phyloP scores from a whole-genome alignment of 2,113 vertebrate genomes.

The Condylura cristata region DNA sequence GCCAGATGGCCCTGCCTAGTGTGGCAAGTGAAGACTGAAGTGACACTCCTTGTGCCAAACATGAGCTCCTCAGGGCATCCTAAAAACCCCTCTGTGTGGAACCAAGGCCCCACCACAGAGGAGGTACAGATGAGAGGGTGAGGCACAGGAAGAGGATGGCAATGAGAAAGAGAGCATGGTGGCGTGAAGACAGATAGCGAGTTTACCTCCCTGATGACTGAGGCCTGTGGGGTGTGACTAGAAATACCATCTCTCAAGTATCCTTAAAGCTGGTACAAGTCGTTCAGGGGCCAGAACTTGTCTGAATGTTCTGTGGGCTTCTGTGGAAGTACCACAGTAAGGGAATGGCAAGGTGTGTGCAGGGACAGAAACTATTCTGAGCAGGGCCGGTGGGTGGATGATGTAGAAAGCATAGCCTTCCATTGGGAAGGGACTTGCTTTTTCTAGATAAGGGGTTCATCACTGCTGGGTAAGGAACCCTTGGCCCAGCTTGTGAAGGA shows the following conservation, averaged over 20 bases:
- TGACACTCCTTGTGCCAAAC: background rate
- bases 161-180: too few species aligned
- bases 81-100: background rate
- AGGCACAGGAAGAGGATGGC: background rate
- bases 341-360: background rate
- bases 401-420: too few species aligned
- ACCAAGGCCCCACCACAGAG: background rate
- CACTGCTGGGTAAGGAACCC: background rate
- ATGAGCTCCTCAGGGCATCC: background rate
- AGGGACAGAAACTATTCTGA: background rate
- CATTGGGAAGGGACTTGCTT: background rate
- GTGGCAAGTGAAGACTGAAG: background rate
- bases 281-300: background rate
- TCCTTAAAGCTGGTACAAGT: background rate
- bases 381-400: background rate
- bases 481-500: background rate
- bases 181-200: fast-evolving
- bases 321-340: background rate
- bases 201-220: background rate
- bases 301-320: background rate
- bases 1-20: background rate
- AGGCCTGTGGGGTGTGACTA: background rate
- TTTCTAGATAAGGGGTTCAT: background rate
- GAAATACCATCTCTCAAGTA: background rate
- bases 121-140: background rate